phyloP scores from a whole-genome alignment of 2,888 invertebrate species.

The Xanthia togata region DNA sequence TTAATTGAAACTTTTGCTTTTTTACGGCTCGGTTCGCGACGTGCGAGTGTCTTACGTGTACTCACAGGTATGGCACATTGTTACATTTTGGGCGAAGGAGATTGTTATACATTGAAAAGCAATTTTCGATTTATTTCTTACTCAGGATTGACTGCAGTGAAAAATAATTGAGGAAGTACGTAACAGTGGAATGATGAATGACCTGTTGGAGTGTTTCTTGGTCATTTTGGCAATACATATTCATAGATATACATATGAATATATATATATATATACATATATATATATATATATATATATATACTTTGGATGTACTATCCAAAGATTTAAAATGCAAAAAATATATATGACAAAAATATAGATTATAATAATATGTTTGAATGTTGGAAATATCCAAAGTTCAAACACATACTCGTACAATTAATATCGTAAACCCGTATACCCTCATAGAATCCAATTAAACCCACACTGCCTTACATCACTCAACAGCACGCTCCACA shows the following conservation, averaged over 20 bases:
- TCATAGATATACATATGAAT: too few relatives aligned
- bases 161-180: conserved; percentile 1
- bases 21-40: conserved; percentile 65
- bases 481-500: conserved; percentile 28
- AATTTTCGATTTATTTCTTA: conserved; percentile 26
- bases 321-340: too few relatives aligned
- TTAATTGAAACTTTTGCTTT: conserved; percentile 88
- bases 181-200: not conserved
- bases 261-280: too few relatives aligned
- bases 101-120: conserved; percentile 14
- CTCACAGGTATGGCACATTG: conserved; percentile 46
- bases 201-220: not conserved
- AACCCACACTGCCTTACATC: conserved; percentile 24
- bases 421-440: not conserved
- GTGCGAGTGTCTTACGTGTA: conserved; percentile 46
- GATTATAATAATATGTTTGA: too few relatives aligned
- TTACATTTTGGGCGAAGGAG: conserved; percentile 44
- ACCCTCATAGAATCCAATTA: conserved; percentile 34
- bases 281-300: too few relatives aligned
- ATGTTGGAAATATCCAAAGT: too few relatives aligned
- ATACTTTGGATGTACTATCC: too few relatives aligned
- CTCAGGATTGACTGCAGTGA: not conserved
- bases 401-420: not conserved
- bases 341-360: too few relatives aligned
- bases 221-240: not conserved